Evolutionary conservation across 35 echinoderm and acorn worm species (phyloP).

Genomic region (Chiridota heheva): DNA sequence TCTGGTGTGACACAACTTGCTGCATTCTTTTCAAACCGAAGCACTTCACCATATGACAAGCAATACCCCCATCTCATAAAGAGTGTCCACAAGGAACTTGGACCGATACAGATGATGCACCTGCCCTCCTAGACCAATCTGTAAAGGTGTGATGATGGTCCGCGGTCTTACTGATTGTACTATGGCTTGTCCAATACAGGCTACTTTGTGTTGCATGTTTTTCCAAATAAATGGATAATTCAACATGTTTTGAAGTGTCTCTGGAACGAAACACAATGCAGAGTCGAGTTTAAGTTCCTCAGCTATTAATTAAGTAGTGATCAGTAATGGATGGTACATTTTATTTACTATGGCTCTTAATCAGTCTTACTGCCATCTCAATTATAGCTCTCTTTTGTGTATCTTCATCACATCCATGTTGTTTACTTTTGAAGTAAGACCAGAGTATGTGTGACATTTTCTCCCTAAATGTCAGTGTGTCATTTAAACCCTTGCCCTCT

Average conservation of each 20-base stretch:
- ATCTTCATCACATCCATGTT: slow-evolving; percentile 35
- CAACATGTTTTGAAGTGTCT: slow-evolving; percentile 27
- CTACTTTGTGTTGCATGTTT: slow-evolving; percentile 49
- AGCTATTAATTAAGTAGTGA: slow-evolving; percentile 28
- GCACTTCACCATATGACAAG: slow-evolving; percentile 54
- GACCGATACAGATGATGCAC: slow-evolving; percentile 65
- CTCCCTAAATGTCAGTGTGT: slow-evolving; percentile 37
- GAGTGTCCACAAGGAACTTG: slow-evolving; percentile 65
- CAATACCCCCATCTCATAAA: slow-evolving; percentile 56
- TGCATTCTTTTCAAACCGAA: slow-evolving; percentile 64
- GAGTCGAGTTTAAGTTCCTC: slow-evolving; percentile 42
- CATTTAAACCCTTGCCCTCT: slow-evolving; percentile 32
- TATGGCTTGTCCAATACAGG: slow-evolving; percentile 49
- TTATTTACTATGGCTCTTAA: slow-evolving; percentile 63
- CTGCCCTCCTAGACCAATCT: slow-evolving; percentile 49
- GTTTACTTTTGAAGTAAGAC: slow-evolving; percentile 11
- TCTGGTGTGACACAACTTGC: slow-evolving; percentile 48
- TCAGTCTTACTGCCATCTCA: slow-evolving; percentile 55
- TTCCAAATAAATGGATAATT: slow-evolving; percentile 35
- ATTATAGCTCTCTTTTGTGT: no score
- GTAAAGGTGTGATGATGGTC: slow-evolving; percentile 52
- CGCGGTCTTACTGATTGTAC: no score
- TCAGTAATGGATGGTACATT: slow-evolving; percentile 47
- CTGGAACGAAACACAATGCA: slow-evolving; percentile 30
- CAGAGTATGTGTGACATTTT: slow-evolving; percentile 33